Base-by-base conservation (phyloP, 2,888 invertebrate species). In the Drosophila mimica region DNA sequence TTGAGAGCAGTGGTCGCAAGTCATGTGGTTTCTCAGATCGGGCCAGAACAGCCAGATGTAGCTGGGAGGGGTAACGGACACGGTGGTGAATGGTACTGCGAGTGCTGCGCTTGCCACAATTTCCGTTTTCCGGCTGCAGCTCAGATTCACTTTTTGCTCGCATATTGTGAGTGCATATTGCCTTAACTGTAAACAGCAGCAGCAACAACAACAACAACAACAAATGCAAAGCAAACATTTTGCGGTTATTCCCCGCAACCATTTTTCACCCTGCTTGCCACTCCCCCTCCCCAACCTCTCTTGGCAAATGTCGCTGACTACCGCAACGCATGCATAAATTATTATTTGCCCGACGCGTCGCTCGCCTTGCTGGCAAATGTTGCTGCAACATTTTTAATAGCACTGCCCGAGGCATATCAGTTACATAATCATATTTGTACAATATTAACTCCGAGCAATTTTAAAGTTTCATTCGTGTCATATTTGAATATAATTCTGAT, bases 301-400 rank as follows among this genome's bases (percentile, higher is more conserved):
- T 49, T 30, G 25, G 33, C 31, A 38, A 54, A 31, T 62, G 63
- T 70, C 70, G 71, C 83, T 70, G 74, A 73, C 79, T 60, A 84
- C 85, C 89, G 74, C 89, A 85, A 85, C 85, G 88, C 85, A 89
- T 86, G 85, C 89, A 86, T 86, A 86, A 86, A 89, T 86, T 86
- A 86, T 86, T 86, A 89, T 86, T 89, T 84, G 70, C 84, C 66
- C 74, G 62, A 74, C 76, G 79, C 46, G 62, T 78, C 79, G 79
- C 59, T 73, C 70, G 81, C 88, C 89, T 85, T 88, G 88, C 82
- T 87, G 85, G 81, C 90, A 85, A 87, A 89, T 88, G 88, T 73
- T 74, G 81, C 70, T 71, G 74, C 72, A 68, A 75, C 74, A 79
- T 74, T 80, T 72, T 31, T 6, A 17, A 51, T 17, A 33, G 30